These are phyloP conservation scores for Hydra vulgaris DNA, from an alignment of 30 jellyfish, hydroid and myxozoan species.

Conservation along the genomic window DNA sequence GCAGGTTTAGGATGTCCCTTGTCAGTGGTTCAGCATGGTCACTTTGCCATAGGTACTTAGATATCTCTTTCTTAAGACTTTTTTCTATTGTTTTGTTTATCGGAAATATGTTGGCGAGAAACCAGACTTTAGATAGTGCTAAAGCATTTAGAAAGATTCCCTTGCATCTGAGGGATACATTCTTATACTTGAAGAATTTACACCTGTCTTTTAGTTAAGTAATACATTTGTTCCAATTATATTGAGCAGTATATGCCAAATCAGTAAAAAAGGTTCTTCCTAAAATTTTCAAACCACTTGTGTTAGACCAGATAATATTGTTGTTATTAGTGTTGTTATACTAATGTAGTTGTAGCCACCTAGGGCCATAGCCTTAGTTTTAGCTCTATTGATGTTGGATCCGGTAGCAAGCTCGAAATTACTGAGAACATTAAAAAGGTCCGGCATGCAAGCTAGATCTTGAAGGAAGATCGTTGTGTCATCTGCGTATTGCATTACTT, in stretches of 20 bases:
- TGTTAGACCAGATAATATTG: background rate
- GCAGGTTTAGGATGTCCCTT: background rate
- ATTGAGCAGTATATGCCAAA: background rate
- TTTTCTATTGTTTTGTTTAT: background rate
- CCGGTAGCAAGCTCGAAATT: background rate
- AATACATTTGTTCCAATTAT: background rate
- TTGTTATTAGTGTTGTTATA: background rate
- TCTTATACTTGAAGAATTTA: background rate
- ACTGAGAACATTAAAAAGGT: background rate
- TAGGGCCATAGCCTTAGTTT: background rate
- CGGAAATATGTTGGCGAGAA: background rate
- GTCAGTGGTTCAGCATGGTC: background rate
- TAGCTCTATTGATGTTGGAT: background rate
- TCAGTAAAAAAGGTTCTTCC: background rate
- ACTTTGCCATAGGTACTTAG: background rate
- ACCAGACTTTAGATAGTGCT: background rate
- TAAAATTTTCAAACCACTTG: background rate
- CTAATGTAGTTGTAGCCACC: background rate
- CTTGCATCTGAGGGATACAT: background rate
- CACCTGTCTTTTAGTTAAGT: background rate
- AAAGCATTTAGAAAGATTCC: background rate
- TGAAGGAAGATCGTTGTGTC: background rate
- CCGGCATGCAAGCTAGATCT: background rate
- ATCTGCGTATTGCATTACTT: background rate
- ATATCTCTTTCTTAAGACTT: too few relatives aligned